These are phyloP conservation scores for Cephus spinipes DNA, from an alignment of 2,888 invertebrate genomes.

Conservation along the genomic window DNA sequence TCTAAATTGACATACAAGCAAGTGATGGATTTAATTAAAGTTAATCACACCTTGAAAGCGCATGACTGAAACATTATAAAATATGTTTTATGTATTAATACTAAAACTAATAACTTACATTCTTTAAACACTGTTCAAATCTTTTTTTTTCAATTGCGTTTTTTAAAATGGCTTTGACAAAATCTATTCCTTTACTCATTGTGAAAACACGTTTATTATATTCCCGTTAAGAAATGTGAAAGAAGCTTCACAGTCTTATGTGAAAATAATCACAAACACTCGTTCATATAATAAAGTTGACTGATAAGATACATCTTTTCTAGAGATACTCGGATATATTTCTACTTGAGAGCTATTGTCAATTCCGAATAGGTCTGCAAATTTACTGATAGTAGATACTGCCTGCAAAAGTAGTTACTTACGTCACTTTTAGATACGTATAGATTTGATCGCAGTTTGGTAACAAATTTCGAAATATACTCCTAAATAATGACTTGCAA, in stretches of 20 bases:
- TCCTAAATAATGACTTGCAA: constrained; percentile 41
- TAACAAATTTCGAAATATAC: too few relatives aligned
- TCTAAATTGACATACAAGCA: neutral
- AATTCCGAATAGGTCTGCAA: too few relatives aligned
- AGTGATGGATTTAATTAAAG: too few relatives aligned
- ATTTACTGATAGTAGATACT: too few relatives aligned
- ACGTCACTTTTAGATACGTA: too few relatives aligned
- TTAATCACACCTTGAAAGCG: neutral
- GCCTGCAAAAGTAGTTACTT: too few relatives aligned
- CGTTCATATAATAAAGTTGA: neutral
- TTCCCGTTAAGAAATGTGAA: neutral
- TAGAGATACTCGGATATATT: too few relatives aligned
- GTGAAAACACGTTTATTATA: neutral
- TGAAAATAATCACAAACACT: neutral
- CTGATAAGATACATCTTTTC: too few relatives aligned
- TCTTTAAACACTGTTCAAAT: neutral
- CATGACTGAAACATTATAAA: neutral
- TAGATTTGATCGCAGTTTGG: too few relatives aligned
- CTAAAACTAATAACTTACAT: neutral
- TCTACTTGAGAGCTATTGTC: too few relatives aligned
- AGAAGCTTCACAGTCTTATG: neutral
- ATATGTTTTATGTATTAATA: neutral
- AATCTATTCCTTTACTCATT: neutral
- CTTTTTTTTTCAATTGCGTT: neutral
- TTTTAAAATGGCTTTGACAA: neutral